Conservation (phyloP, 1,140 invertebrate genomes). For the Lucilia cuprina region DNA sequence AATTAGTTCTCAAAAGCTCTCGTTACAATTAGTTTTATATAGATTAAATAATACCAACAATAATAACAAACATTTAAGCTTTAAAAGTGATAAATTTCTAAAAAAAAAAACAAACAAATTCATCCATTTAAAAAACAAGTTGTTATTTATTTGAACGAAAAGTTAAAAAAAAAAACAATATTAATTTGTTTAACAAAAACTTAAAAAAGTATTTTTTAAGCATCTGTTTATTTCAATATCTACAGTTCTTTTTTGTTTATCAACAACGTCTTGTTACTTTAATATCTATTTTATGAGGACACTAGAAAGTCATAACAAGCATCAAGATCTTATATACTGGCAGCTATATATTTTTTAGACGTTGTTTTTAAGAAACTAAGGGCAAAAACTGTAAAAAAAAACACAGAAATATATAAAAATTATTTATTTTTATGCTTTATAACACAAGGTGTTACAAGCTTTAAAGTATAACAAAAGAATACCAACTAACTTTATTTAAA, state of each 20-base stretch:
- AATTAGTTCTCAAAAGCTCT: slow-evolving; percentile 24
- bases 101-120: not conserved
- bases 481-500: no score
- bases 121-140: not conserved
- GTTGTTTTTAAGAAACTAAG: not conserved
- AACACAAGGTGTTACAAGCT: no score
- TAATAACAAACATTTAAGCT: slow-evolving; percentile 17
- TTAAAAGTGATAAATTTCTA: slow-evolving; percentile 28
- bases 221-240: not conserved
- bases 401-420: not conserved
- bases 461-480: no score
- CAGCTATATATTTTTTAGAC: slow-evolving; percentile 24
- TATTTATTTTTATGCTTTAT: not conserved
- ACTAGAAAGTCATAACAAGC: not conserved
- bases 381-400: not conserved
- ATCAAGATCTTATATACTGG: slow-evolving; percentile 21
- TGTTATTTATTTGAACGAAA: not conserved
- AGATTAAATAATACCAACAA: not conserved
- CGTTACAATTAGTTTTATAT: slow-evolving; percentile 26
- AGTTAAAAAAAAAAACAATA: not conserved
- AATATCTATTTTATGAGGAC: slow-evolving; percentile 6
- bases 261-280: slow-evolving; percentile 16
- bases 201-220: slow-evolving; percentile 1
- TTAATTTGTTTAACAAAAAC: not conserved
- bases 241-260: not conserved